These are phyloP conservation scores for Drosophila yakuba DNA, from an alignment of 1,140 invertebrate species.

Conservation along the genomic window DNA sequence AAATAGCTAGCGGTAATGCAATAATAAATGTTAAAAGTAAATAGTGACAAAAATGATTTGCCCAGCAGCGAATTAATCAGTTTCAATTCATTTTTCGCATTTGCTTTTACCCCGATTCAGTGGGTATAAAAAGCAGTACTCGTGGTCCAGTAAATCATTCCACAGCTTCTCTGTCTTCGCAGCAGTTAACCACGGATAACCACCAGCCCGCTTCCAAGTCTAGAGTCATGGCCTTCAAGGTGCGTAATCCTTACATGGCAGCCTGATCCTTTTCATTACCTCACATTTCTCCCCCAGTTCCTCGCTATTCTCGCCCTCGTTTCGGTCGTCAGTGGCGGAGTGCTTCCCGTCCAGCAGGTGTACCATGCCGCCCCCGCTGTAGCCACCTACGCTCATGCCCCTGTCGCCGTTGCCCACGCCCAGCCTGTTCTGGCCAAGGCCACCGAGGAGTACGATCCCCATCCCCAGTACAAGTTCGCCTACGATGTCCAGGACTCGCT, in stretches of 20 bases:
- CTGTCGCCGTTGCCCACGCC: conserved; percentile 59
- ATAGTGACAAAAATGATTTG: conserved; percentile 70
- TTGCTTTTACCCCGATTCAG: conserved; percentile 24
- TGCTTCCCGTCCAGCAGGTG: conserved; percentile 64
- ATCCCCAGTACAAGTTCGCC: conserved; percentile 85
- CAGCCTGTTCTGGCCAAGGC: conserved; percentile 68
- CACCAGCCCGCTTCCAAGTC: conserved; percentile 22
- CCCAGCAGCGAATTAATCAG: conserved; percentile 48
- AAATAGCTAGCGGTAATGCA: conserved; percentile 31
- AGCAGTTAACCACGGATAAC: conserved; percentile 53
- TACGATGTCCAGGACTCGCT: conserved; percentile 86
- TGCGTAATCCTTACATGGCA: conserved; percentile 18
- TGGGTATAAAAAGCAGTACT: conserved; percentile 63
- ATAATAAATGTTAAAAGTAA: conserved; percentile 31
- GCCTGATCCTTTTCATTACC: neutral
- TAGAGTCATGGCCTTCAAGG: conserved; percentile 75
- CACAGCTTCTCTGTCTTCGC: conserved; percentile 60
- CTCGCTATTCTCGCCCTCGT: conserved; percentile 69
- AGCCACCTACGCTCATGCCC: conserved; percentile 57
- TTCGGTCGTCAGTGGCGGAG: conserved; percentile 63
- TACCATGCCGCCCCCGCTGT: conserved; percentile 68
- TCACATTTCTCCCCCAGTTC: conserved; percentile 30
- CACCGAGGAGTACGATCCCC: conserved; percentile 81
- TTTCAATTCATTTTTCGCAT: conserved; percentile 50
- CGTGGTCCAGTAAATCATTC: conserved; percentile 67